These are phyloP conservation scores for Gobio gobio DNA, from an alignment of 2,113 vertebrate genomes.

Conservation along the genomic window DNA sequence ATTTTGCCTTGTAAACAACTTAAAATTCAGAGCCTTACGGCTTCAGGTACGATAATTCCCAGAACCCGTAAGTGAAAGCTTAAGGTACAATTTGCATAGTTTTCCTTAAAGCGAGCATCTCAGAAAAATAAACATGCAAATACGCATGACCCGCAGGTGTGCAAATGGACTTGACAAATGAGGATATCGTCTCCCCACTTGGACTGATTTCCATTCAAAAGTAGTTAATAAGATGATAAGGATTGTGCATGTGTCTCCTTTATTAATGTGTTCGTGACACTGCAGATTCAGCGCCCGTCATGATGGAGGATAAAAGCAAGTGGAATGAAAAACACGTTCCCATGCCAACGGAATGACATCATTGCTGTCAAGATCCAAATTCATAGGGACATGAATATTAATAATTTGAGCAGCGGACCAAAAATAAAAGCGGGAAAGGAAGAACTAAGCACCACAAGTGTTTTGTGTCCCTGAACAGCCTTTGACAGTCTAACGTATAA, in stretches of 20 bases:
- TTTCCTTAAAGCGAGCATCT: conserved; percentile 32
- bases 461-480: background rate
- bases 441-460: background rate
- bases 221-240: conserved; percentile 20
- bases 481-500: background rate
- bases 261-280: background rate
- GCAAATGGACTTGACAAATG: conserved; percentile 1
- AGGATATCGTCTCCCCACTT: background rate
- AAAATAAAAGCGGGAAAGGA: background rate
- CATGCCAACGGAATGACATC: conserved; percentile 37
- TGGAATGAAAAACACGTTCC: conserved; percentile 37
- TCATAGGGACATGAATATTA: conserved; percentile 28
- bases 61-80: background rate
- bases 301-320: background rate
- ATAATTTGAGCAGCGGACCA: background rate
- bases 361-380: conserved; percentile 34
- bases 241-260: background rate
- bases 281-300: background rate
- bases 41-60: background rate
- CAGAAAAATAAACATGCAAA: conserved; percentile 15
- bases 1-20: conserved; percentile 3
- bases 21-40: background rate
- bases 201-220: background rate
- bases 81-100: conserved; percentile 6
- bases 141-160: background rate